Evolutionary conservation across 1,140 invertebrate species (phyloP).

Genomic region (Pseudobourletiella spinata): DNA sequence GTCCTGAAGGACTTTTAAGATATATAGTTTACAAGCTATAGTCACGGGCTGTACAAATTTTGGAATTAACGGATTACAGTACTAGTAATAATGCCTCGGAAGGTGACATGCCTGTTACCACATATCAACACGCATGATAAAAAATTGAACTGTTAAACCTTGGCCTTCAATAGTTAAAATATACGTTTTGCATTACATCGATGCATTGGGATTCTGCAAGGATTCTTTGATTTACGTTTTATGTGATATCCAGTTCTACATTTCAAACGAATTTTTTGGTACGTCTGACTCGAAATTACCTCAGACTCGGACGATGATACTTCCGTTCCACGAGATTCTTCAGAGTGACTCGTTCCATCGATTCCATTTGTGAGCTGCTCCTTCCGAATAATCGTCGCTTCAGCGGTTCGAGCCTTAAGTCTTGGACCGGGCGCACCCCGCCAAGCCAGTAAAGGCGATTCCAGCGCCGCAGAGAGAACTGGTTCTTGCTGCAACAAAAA

Average conservation of each 20-base stretch:
- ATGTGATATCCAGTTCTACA: no score
- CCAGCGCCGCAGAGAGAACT: background rate
- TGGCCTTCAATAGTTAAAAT: no score
- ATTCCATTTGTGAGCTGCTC: slow-evolving; percentile 10
- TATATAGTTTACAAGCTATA: background rate
- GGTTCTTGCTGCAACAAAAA: background rate
- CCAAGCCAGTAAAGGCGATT: background rate
- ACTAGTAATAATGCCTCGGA: no score
- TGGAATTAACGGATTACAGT: no score
- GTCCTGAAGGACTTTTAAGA: background rate
- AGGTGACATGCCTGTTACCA: no score
- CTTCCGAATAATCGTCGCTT: background rate
- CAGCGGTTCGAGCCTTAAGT: background rate
- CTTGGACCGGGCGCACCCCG: background rate
- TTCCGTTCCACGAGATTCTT: slow-evolving; percentile 16
- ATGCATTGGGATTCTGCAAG: no score
- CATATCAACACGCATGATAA: no score
- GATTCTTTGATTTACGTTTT: no score
- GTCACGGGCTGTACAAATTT: background rate
- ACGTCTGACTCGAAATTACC: background rate
- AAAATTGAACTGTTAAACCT: background rate
- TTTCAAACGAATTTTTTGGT: background rate
- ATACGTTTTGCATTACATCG: no score
- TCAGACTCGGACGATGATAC: slow-evolving; percentile 6
- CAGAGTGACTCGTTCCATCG: slow-evolving; percentile 17